A percentile compares a stretch with the other conserved stretches of the same genome.
These are phyloP conservation scores for Penaeus monodon DNA, from an alignment of 2,888 invertebrate genomes.

Conservation along the genomic window DNA sequence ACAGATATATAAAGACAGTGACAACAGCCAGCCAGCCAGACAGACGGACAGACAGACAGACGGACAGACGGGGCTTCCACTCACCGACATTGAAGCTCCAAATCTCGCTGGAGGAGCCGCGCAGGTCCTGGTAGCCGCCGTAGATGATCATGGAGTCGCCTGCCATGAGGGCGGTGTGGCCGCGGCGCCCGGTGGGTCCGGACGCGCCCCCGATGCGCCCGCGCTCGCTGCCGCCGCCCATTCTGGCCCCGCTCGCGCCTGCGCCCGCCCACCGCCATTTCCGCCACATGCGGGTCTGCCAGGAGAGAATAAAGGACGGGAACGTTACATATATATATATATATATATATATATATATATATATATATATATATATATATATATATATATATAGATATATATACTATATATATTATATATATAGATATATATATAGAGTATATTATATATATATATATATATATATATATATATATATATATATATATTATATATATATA, in stretches of 20 bases:
- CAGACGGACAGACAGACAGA: not conserved
- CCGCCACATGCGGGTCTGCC: conserved; percentile 75
- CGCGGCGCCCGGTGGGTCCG: conserved; percentile 83
- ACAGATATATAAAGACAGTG: not conserved
- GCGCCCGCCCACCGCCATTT: conserved; percentile 70
- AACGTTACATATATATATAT: conserved; percentile 60
- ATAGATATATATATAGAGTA: no score
- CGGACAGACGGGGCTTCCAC: not conserved
- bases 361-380: conserved; percentile 64
- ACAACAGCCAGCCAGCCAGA: not conserved
- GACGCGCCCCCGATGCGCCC: conserved; percentile 66
- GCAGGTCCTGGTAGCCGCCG: conserved; percentile 88
- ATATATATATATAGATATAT: no score
- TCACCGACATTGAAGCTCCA: conserved; percentile 75
- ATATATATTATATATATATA: conserved; percentile 20
- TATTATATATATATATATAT: conserved; percentile 65
- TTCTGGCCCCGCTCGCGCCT: conserved; percentile 65
- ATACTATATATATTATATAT: conserved; percentile 18
- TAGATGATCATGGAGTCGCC: conserved; percentile 85
- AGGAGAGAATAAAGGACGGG: conserved; percentile 67
- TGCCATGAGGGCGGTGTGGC: conserved; percentile 85
- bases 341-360: conserved; percentile 65
- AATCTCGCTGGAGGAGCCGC: conserved; percentile 85
- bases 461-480: conserved; percentile 60
- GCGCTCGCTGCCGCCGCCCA: not conserved